Evolutionary conservation across 2,113 vertebrate species (phyloP).

Genomic region (Jacana jacana): DNA sequence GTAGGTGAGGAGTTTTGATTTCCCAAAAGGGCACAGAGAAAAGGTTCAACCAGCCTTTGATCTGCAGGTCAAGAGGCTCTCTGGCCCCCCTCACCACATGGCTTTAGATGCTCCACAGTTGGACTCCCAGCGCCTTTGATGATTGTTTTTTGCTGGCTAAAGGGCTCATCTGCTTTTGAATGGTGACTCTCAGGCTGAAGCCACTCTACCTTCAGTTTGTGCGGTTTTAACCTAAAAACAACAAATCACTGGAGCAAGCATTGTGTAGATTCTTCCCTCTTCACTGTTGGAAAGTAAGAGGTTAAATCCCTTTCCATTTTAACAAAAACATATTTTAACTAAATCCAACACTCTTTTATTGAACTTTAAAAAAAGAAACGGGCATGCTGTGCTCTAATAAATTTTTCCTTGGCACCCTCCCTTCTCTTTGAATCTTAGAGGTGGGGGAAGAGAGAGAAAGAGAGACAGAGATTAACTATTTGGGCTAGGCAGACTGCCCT

Average conservation of each 20-base stretch:
- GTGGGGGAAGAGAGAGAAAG: not conserved
- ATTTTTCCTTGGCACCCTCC: slow-evolving; percentile 49
- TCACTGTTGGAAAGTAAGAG: not conserved
- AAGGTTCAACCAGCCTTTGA: slow-evolving; percentile 23
- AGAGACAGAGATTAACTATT: slow-evolving; percentile 27
- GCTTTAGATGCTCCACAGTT: not conserved
- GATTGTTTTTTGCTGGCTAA: not conserved
- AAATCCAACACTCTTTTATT: not conserved
- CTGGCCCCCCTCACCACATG: not conserved
- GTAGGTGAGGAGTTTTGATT: not conserved
- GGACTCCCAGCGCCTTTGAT: not conserved
- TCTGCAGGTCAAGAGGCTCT: not conserved
- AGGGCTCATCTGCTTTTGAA: slow-evolving; percentile 25
- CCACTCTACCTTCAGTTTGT: not conserved
- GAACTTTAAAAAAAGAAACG: not conserved
- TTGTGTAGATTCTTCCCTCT: not conserved
- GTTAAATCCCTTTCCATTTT: slow-evolving; percentile 14
- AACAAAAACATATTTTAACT: not conserved
- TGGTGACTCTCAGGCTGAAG: not conserved
- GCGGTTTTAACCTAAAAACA: not conserved
- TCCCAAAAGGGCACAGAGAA: not conserved
- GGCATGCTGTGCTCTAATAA: slow-evolving; percentile 45
- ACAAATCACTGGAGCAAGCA: not conserved
- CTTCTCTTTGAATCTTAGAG: slow-evolving; percentile 49
- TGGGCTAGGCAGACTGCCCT: slow-evolving; percentile 50